Evolutionary conservation across 1,140 invertebrate species (phyloP).

Genomic region (Prorops nasuta): DNA sequence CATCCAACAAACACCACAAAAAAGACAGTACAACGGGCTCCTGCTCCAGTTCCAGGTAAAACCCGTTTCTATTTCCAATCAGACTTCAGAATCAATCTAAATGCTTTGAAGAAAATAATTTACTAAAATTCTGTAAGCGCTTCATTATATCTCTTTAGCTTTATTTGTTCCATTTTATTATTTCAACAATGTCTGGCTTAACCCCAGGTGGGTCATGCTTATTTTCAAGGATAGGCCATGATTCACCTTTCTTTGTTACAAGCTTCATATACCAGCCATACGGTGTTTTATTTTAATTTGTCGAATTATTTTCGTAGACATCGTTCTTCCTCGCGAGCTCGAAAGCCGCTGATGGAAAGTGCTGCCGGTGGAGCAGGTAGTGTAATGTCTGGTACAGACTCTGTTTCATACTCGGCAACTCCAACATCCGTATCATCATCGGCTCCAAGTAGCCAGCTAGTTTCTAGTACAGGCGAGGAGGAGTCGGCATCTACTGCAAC

Average conservation of each 20-base stretch:
- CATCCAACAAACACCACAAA: conserved; percentile 39
- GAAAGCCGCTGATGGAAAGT: conserved; percentile 53
- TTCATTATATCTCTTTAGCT: too few species aligned
- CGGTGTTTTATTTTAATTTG: too few species aligned
- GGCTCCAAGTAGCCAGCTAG: conserved; percentile 36
- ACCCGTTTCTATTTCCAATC: not conserved
- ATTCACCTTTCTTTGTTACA: too few species aligned
- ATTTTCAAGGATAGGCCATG: too few species aligned
- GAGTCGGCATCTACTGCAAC: conserved; percentile 43
- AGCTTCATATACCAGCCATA: too few species aligned
- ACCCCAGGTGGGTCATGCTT: too few species aligned
- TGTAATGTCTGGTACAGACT: conserved; percentile 48
- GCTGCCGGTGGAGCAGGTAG: conserved; percentile 36
- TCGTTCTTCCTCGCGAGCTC: conserved; percentile 61
- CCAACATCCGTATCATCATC: conserved; percentile 42
- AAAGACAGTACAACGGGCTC: conserved; percentile 69
- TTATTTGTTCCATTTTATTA: too few species aligned
- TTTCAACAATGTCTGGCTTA: too few species aligned
- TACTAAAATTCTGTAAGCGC: too few species aligned
- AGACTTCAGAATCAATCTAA: too few species aligned
- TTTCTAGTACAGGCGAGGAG: conserved; percentile 41
- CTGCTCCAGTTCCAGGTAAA: conserved; percentile 70
- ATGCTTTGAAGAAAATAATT: too few species aligned
- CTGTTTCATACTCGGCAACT: conserved; percentile 40
- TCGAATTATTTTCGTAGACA: conserved; percentile 51